These are phyloP conservation scores for Drosophila micromelanica DNA, from an alignment of 1,140 invertebrate genomes.

Conservation along the genomic window DNA sequence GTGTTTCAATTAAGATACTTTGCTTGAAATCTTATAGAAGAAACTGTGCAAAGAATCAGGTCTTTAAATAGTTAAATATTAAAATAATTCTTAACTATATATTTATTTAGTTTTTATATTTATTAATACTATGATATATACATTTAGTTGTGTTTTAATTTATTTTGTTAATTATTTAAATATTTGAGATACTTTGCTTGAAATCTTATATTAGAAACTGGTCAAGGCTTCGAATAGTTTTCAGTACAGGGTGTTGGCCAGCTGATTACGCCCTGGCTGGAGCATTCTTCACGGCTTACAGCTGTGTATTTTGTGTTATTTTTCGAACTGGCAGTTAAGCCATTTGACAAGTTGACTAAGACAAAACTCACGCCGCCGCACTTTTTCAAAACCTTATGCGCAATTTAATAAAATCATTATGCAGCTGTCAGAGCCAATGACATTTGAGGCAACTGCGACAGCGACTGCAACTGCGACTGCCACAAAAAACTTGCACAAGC, in stretches of 20 bases:
- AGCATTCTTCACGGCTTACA: conserved; percentile 29
- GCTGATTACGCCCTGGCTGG: neutral
- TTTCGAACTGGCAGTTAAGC: conserved; percentile 44
- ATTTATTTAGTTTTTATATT: too few species aligned
- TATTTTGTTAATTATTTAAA: too few species aligned
- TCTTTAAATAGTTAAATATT: too few species aligned
- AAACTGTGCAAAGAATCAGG: too few species aligned
- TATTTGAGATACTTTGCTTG: too few species aligned
- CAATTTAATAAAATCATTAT: conserved; percentile 62
- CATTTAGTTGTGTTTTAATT: too few species aligned
- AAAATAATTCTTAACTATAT: too few species aligned
- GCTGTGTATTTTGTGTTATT: conserved; percentile 5
- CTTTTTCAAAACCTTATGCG: conserved; percentile 55
- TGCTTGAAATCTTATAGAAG: too few species aligned
- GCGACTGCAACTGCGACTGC: conserved; percentile 14
- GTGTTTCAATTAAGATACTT: too few species aligned
- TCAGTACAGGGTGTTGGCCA: conserved; percentile 1
- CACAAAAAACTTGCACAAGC: conserved; percentile 30
- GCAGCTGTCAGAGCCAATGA: conserved; percentile 55
- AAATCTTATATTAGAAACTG: neutral
- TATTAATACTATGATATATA: too few species aligned
- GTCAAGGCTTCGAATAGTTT: neutral
- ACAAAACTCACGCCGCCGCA: conserved; percentile 52
- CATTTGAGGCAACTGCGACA: conserved; percentile 49
- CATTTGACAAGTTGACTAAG: conserved; percentile 53